Evolutionary conservation across 2,888 invertebrate species (phyloP).

Genomic region (Drosophila multiciliata): DNA sequence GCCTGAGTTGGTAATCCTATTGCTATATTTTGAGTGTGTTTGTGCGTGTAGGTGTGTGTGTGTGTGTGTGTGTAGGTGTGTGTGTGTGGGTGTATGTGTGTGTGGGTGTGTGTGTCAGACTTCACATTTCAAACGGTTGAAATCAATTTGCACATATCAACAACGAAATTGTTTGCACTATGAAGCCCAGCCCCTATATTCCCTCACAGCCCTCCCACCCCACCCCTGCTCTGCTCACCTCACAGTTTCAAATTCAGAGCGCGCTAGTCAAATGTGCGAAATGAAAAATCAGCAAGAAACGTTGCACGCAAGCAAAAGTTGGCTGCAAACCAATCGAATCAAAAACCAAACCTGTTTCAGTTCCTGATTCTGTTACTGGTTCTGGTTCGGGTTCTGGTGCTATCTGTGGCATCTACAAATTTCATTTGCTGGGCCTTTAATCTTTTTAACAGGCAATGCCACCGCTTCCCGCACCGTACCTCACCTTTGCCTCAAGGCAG

Average conservation of each 20-base stretch:
- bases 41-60: constrained; percentile 5
- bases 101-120: constrained; percentile 60
- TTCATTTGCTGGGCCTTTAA: constrained; percentile 74
- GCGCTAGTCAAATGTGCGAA: constrained; percentile 62
- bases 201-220: neutral
- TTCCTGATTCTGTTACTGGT: neutral
- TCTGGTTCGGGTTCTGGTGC: neutral
- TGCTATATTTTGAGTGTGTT: constrained; percentile 11
- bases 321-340: constrained; percentile 35
- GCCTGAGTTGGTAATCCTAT: constrained; percentile 46
- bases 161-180: constrained; percentile 77
- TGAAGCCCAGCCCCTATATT: constrained; percentile 35
- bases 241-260: constrained; percentile 16
- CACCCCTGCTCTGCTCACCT: neutral
- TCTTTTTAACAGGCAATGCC: constrained; percentile 55
- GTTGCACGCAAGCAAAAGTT: constrained; percentile 59
- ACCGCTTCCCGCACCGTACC: neutral
- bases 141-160: constrained; percentile 81
- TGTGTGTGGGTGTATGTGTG: constrained; percentile 18
- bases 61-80: constrained; percentile 5
- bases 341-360: constrained; percentile 17
- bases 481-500: neutral
- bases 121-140: constrained; percentile 74
- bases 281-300: constrained; percentile 74
- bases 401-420: constrained; percentile 72